phyloP scores from a whole-genome alignment of 2,113 vertebrate genomes.

The Dromaius novaehollandiae region DNA sequence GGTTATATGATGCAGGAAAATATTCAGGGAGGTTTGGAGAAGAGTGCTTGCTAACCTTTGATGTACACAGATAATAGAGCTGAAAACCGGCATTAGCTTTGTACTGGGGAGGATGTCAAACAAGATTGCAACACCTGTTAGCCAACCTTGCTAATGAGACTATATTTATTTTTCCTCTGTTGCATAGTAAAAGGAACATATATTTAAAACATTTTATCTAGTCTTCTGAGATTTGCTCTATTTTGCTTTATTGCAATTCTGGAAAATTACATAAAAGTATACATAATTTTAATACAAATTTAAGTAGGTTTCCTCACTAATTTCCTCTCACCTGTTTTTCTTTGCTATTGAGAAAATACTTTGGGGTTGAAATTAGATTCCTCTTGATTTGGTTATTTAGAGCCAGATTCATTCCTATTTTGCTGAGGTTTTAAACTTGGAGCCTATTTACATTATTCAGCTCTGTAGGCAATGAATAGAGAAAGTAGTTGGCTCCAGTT shows the following conservation, averaged over 20 bases:
- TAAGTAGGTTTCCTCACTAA: neutral
- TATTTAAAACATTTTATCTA: neutral
- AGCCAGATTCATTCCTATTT: neutral
- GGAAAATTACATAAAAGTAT: neutral
- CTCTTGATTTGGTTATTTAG: neutral
- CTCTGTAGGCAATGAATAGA: neutral
- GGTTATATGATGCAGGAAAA: neutral
- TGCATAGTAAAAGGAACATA: neutral
- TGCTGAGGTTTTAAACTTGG: neutral
- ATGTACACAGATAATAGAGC: fast-evolving
- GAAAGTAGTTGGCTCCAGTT: neutral
- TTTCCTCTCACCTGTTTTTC: neutral
- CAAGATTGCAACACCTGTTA: neutral
- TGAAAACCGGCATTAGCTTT: neutral
- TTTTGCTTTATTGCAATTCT: neutral
- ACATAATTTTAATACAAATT: fast-evolving
- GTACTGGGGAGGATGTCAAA: neutral
- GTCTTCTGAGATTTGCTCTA: neutral
- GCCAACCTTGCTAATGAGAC: neutral
- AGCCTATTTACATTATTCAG: neutral
- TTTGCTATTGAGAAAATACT: neutral
- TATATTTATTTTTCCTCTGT: neutral
- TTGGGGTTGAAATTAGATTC: neutral
- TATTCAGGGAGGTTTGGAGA: neutral
- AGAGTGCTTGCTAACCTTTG: neutral